phyloP scores from a whole-genome alignment of 92 coral and sea anemone genomes.

The Meandrina meandrites region DNA sequence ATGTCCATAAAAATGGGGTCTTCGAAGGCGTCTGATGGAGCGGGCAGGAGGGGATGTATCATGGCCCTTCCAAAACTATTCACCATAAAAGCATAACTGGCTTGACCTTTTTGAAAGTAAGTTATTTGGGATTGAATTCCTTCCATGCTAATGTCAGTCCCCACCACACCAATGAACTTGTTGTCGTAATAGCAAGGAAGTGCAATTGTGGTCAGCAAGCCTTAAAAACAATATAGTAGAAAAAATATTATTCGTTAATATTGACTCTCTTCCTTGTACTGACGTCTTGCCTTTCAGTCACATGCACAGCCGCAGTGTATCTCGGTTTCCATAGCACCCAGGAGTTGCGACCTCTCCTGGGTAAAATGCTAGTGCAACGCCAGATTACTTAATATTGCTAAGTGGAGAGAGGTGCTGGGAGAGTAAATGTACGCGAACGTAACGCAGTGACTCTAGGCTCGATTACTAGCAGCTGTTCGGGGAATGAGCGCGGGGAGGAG shows the following conservation, averaged over 20 bases:
- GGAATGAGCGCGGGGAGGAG: too few species aligned
- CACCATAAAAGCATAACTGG: slow-evolving; percentile 35
- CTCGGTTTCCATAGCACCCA: not conserved
- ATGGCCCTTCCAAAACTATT: slow-evolving; percentile 40
- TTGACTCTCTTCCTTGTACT: too few species aligned
- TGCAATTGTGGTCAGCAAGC: slow-evolving; percentile 44
- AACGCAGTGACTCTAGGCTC: too few species aligned
- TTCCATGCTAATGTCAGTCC: slow-evolving; percentile 49
- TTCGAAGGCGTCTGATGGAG: slow-evolving; percentile 14
- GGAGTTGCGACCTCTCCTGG: too few species aligned
- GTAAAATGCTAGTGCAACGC: too few species aligned
- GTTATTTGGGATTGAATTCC: slow-evolving; percentile 26
- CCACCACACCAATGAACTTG: slow-evolving; percentile 57
- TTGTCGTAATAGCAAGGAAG: slow-evolving; percentile 43
- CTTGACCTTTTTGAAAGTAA: slow-evolving; percentile 42
- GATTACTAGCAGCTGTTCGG: too few species aligned
- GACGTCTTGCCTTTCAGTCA: too few species aligned
- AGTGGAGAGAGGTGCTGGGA: too few species aligned
- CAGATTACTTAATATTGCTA: too few species aligned
- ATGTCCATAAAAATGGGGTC: slow-evolving; percentile 44
- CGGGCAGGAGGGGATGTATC: slow-evolving; percentile 47
- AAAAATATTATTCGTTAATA: too few species aligned
- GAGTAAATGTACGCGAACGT: too few species aligned
- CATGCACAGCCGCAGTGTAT: not conserved
- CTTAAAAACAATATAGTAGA: slow-evolving; percentile 1